Evolutionary conservation across 2,797 vertebrate genomes (phyloP), one percentile per base, ranked within the genome.

Genomic region (Pelochelys cantorii): DNA sequence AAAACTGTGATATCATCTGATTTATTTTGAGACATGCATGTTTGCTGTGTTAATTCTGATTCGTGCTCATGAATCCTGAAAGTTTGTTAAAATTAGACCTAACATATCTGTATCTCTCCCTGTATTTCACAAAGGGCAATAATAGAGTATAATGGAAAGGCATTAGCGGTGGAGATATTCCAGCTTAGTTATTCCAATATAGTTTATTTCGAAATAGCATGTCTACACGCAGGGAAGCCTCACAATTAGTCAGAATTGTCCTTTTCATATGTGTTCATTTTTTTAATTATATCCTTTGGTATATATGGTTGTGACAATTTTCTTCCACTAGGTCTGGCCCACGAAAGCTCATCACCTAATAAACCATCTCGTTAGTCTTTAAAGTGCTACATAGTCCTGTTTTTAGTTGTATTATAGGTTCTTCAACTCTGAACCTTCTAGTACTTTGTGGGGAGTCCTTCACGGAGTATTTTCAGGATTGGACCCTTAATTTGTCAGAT

Each of bases 391-490:
- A n/a, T n/a, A n/a, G n/a, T n/a, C n/a, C n/a, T n/a, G n/a, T n/a
- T n/a, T n/a, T n/a, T n/a, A 54, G 87, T 75, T 92, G 81, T 9
- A 62, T 56, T 79, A 57, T 52, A 68, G 89, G 52, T 82, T 94
- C 85, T 83, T 88, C 57, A 83, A 42, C 59, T 18, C 3, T 85
- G 94, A 29, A 13, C 57, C 65, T 92, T 94, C 74, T 88, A 91
- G 54, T 34, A 89, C 31, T 15, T 37, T 48, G 3, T 42, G 25
- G 22, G 42, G 23, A 77, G 42, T 48, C 42, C 25, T 25, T 48
- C 42, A 17, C 52, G 37, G 42, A 77, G 25, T 62, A 37, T 77
- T 86, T 65, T 81, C 0, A 83, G 77, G 79, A 86, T 25, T 78
- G 11, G 7, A 42, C 27, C 82, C 68, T 57, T 29, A 52, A 52